Evolutionary conservation across 1,140 invertebrate genomes (phyloP).

Genomic region (Bombus sylvicola): DNA sequence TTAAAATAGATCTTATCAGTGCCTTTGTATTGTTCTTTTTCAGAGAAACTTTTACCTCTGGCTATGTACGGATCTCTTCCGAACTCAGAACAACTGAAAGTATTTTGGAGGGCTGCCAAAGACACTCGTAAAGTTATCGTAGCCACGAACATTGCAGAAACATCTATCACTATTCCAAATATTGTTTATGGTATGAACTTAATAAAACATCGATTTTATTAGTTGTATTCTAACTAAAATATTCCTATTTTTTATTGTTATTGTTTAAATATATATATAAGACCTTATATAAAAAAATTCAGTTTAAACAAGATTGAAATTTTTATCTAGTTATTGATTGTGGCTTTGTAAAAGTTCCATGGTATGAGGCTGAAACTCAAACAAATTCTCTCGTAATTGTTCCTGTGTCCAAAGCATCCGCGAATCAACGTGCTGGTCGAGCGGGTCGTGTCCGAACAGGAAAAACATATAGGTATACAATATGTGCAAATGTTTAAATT

Average conservation of each 20-base stretch:
- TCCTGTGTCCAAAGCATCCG: slow-evolving; percentile 94
- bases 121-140: slow-evolving; percentile 95
- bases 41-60: slow-evolving; percentile 89
- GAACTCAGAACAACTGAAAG: slow-evolving; percentile 92
- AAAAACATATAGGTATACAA: slow-evolving; percentile 88
- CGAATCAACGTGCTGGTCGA: slow-evolving; percentile 95
- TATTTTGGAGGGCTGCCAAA: slow-evolving; percentile 91
- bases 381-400: slow-evolving; percentile 93
- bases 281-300: neutral
- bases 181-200: slow-evolving; percentile 90
- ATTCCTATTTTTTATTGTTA: neutral
- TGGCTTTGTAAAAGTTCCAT: slow-evolving; percentile 98
- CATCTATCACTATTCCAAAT: slow-evolving; percentile 93
- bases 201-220: neutral
- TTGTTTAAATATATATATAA: neutral
- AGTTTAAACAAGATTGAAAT: slow-evolving; percentile 45
- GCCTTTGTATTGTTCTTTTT: slow-evolving; percentile 54
- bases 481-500: too few relatives aligned
- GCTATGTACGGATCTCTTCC: slow-evolving; percentile 97
- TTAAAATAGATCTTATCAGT: slow-evolving; percentile 17
- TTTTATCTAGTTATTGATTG: slow-evolving; percentile 92
- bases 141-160: slow-evolving; percentile 99
- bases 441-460: slow-evolving; percentile 94
- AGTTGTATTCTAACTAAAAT: neutral
- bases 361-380: slow-evolving; percentile 92